These are phyloP conservation scores for Scomber scombrus DNA, from an alignment of 2,113 vertebrate genomes.

Conservation along the genomic window DNA sequence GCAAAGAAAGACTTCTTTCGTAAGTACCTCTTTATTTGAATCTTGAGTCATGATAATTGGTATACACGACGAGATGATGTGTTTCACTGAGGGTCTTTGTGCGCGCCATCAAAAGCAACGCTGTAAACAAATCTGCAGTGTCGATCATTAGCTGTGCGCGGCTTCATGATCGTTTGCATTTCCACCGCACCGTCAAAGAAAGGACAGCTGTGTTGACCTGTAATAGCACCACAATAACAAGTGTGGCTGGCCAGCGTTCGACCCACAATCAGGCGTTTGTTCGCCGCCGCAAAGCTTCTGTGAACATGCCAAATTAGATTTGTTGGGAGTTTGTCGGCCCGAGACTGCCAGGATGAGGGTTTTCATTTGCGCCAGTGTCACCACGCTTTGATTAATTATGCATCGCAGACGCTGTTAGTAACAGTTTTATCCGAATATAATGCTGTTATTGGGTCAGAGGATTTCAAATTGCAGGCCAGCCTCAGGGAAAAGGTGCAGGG, in stretches of 20 bases:
- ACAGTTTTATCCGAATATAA: too few species aligned
- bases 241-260: neutral
- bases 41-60: neutral
- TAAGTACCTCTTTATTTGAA: constrained; percentile 85
- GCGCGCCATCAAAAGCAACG: neutral
- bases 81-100: constrained; percentile 14
- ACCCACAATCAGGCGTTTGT: neutral
- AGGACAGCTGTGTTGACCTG: constrained; percentile 7
- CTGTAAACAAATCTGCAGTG: neutral
- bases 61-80: neutral
- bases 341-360: too few species aligned
- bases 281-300: neutral
- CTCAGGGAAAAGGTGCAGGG: neutral
- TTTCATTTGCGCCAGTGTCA: too few species aligned
- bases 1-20: constrained; percentile 99
- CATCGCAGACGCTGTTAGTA: neutral
- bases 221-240: constrained; percentile 6
- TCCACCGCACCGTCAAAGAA: neutral
- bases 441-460: neutral
- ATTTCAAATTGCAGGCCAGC: neutral
- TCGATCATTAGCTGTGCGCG: neutral
- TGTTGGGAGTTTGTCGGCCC: neutral
- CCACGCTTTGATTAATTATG: too few species aligned
- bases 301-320: neutral
- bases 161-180: neutral